These are phyloP conservation scores for Creontiades dilutus DNA, from an alignment of 2,888 invertebrate genomes.

Conservation along the genomic window DNA sequence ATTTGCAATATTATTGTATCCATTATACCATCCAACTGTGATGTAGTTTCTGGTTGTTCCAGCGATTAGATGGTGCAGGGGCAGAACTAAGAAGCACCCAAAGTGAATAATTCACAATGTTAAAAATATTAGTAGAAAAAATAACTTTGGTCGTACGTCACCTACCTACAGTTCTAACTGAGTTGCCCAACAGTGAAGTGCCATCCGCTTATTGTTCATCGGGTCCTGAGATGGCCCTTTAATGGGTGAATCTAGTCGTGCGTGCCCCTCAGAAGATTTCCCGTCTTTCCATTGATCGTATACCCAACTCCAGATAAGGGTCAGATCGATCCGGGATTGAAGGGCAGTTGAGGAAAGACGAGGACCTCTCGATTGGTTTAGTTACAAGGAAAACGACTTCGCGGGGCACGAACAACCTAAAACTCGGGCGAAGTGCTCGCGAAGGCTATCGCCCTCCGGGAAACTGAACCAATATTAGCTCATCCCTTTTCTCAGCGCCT, in stretches of 20 bases:
- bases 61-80: too few relatives aligned
- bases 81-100: too few relatives aligned
- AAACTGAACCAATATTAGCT: neutral
- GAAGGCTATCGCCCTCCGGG: neutral
- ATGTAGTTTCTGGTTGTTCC: too few relatives aligned
- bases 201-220: too few relatives aligned
- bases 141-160: too few relatives aligned
- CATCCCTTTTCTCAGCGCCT: neutral
- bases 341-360: neutral
- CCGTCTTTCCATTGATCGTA: neutral
- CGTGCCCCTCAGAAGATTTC: neutral
- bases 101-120: too few relatives aligned
- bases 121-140: too few relatives aligned
- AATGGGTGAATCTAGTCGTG: neutral
- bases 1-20: too few relatives aligned
- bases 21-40: too few relatives aligned
- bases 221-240: neutral
- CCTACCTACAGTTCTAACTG: too few relatives aligned
- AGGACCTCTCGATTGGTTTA: slow-evolving; percentile 19
- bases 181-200: too few relatives aligned
- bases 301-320: neutral
- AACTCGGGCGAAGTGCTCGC: neutral
- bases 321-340: neutral
- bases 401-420: neutral
- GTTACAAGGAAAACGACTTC: slow-evolving; percentile 15